Percentiles rank a stretch among this genome's conserved stretches.
These are phyloP conservation scores for Nerophis ophidion DNA, from an alignment of 2,113 vertebrate species.

Conservation along the genomic window DNA sequence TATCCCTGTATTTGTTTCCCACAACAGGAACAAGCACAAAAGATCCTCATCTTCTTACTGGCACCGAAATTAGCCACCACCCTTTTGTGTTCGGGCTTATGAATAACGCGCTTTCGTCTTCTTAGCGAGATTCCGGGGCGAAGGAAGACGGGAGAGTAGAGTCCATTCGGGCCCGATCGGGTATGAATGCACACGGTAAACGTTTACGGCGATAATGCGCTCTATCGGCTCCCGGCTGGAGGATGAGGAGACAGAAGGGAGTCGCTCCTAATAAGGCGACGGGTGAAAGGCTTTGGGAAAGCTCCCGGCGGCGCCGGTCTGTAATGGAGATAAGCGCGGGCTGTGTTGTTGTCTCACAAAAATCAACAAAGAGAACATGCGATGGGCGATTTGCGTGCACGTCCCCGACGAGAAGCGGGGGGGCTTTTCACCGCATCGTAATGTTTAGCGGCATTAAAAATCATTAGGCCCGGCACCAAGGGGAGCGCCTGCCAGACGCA, in stretches of 20 bases:
- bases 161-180: constrained; percentile 30
- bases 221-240: constrained; percentile 49
- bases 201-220: constrained; percentile 38
- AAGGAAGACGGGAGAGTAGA: constrained; percentile 21
- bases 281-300: constrained; percentile 68
- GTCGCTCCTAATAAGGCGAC: constrained; percentile 63
- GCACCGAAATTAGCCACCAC: constrained; percentile 47
- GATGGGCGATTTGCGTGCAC: constrained; percentile 66
- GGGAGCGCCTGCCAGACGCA: constrained; percentile 43
- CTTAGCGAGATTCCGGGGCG: constrained; percentile 35
- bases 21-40: constrained; percentile 49
- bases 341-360: constrained; percentile 65
- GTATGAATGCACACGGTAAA: constrained; percentile 34
- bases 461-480: constrained; percentile 61
- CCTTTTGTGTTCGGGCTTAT: constrained; percentile 39
- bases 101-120: constrained; percentile 38
- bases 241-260: constrained; percentile 52
- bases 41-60: constrained; percentile 50
- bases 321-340: constrained; percentile 69
- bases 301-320: constrained; percentile 63
- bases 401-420: constrained; percentile 53
- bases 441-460: constrained; percentile 71
- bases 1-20: constrained; percentile 45
- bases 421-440: constrained; percentile 42
- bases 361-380: constrained; percentile 74